Percentiles rank a stretch among this genome's conserved stretches.
phyloP scores from a whole-genome alignment of 2,888 invertebrate species.

The Dioctria rufipes region DNA sequence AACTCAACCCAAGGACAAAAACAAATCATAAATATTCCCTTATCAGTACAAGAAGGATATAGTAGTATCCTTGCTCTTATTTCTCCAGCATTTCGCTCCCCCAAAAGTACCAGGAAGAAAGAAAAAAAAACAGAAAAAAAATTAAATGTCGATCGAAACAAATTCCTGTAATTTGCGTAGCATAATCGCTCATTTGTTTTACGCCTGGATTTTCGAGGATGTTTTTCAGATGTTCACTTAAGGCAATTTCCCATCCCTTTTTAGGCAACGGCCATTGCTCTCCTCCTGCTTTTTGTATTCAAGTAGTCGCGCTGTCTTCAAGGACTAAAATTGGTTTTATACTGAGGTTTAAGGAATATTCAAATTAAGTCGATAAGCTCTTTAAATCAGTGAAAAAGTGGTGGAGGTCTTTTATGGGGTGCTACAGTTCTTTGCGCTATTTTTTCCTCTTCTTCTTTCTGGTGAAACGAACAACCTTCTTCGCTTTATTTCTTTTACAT shows the following conservation, averaged over 20 bases:
- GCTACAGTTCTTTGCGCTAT: slow-evolving; percentile 59
- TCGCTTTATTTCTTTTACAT: neutral
- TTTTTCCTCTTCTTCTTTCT: slow-evolving; percentile 51
- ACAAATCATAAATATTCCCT: slow-evolving; percentile 12
- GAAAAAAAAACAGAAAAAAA: too few relatives aligned
- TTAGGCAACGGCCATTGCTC: neutral
- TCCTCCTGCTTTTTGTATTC: slow-evolving; percentile 29
- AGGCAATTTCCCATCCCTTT: neutral
- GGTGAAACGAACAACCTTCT: neutral
- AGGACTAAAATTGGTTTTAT: slow-evolving; percentile 58
- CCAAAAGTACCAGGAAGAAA: neutral
- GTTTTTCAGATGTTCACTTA: slow-evolving; percentile 39
- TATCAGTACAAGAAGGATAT: slow-evolving; percentile 5
- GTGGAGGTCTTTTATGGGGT: slow-evolving; percentile 63
- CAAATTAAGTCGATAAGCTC: slow-evolving; percentile 71
- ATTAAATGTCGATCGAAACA: slow-evolving; percentile 51
- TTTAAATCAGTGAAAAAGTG: slow-evolving; percentile 70
- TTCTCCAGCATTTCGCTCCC: neutral
- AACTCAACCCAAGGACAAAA: too few relatives aligned
- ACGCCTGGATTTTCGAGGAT: slow-evolving; percentile 42
- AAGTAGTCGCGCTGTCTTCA: slow-evolving; percentile 47
- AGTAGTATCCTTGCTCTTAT: neutral
- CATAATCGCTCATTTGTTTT: slow-evolving; percentile 59
- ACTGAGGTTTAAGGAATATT: slow-evolving; percentile 64
- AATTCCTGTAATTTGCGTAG: slow-evolving; percentile 43